phyloP scores from a whole-genome alignment of 2,797 vertebrate species.

The Danio kyathit region DNA sequence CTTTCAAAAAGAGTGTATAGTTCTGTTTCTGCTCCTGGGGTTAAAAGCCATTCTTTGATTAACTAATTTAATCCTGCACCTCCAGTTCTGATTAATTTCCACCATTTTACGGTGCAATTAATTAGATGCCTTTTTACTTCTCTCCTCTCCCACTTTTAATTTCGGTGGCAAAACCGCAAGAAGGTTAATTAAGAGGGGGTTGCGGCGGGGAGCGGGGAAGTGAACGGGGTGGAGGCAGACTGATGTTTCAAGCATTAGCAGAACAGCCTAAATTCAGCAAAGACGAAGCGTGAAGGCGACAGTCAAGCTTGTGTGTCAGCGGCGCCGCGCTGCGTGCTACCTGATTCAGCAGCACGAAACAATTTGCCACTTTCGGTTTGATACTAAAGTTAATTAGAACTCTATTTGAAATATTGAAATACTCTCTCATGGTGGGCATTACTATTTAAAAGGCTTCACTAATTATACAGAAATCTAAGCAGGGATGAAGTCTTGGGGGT shows the following conservation, averaged over 20 bases:
- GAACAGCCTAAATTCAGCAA: slow-evolving; percentile 50
- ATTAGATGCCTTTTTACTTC: slow-evolving; percentile 61
- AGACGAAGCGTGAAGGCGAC: slow-evolving; percentile 39
- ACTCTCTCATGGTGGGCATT: slow-evolving; percentile 50
- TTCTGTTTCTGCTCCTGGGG: slow-evolving; percentile 46
- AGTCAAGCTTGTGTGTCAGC: background rate
- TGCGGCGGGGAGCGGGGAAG: slow-evolving; percentile 16
- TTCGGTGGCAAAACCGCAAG: slow-evolving; percentile 57
- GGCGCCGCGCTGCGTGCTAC: slow-evolving; percentile 27
- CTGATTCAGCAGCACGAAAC: slow-evolving; percentile 47
- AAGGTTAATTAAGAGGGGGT: slow-evolving; percentile 67
- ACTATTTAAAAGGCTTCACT: slow-evolving; percentile 66
- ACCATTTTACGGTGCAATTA: slow-evolving; percentile 62
- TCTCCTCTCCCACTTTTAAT: slow-evolving; percentile 61
- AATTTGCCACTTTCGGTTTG: slow-evolving; percentile 59
- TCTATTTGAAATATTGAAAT: slow-evolving; percentile 57
- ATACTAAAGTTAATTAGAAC: slow-evolving; percentile 65
- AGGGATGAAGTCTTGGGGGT: slow-evolving; percentile 52
- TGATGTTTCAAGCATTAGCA: slow-evolving; percentile 54
- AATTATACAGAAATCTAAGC: slow-evolving; percentile 64
- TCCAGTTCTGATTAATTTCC: slow-evolving; percentile 61
- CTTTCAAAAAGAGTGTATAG: slow-evolving; percentile 25
- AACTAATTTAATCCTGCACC: slow-evolving; percentile 57
- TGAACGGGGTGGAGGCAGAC: slow-evolving; percentile 22
- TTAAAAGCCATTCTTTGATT: slow-evolving; percentile 61